phyloP scores from a whole-genome alignment of 2,888 invertebrate genomes.

The Tolmerus cingulatus region DNA sequence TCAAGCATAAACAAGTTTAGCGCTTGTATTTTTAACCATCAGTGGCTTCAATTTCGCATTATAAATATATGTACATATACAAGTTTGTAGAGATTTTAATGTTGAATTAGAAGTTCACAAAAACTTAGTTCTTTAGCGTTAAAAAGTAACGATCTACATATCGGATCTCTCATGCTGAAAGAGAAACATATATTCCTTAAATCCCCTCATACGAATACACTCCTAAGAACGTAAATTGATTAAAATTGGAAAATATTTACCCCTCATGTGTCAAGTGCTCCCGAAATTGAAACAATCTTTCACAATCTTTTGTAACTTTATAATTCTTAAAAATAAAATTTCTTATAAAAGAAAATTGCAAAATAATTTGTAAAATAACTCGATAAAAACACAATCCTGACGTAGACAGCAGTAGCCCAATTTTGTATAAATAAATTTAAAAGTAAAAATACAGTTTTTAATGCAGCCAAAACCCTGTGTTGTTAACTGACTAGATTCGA shows the following conservation, averaged over 20 bases:
- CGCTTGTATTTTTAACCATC: background rate
- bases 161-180: background rate
- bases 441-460: background rate
- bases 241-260: background rate
- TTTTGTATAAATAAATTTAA: background rate
- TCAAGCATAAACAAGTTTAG: background rate
- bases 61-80: background rate
- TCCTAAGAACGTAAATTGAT: background rate
- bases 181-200: background rate
- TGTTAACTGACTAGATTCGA: constrained; percentile 9
- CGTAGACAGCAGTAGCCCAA: background rate
- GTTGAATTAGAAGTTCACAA: background rate
- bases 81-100: background rate
- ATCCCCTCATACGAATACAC: background rate
- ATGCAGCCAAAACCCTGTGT: background rate
- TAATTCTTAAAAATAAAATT: background rate
- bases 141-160: background rate
- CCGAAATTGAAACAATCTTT: background rate
- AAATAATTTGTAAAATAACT: background rate
- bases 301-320: background rate
- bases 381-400: background rate
- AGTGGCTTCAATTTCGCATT: background rate
- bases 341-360: background rate
- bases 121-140: background rate
- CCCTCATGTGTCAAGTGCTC: background rate